These are phyloP conservation scores for Hetaerina titia DNA, from an alignment of 2,888 invertebrate species.

Conservation along the genomic window DNA sequence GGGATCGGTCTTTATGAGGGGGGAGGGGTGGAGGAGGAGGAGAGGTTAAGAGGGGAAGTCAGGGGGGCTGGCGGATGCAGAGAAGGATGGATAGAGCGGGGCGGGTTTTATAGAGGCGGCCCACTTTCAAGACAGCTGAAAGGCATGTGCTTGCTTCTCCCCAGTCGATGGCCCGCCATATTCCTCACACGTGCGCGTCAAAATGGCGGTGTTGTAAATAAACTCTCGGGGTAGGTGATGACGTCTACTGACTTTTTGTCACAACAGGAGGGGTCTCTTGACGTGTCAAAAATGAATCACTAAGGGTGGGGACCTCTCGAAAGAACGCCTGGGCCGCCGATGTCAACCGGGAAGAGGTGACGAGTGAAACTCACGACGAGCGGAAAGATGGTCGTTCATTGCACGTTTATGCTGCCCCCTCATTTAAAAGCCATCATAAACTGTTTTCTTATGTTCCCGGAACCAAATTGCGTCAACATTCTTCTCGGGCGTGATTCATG, in stretches of 20 bases:
- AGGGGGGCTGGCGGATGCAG: conserved; percentile 40
- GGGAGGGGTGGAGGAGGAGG: background rate
- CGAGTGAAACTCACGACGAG: conserved; percentile 2
- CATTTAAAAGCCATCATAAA: conserved; percentile 1
- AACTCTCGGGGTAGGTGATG: background rate
- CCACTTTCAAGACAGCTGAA: conserved; percentile 65
- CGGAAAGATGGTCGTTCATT: background rate
- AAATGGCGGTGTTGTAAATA: conserved; percentile 57
- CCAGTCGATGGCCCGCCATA: conserved; percentile 7
- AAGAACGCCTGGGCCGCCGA: background rate
- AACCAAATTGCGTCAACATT: background rate
- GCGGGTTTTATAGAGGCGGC: conserved; percentile 13
- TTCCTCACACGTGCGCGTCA: conserved; percentile 50
- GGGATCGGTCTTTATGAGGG: background rate
- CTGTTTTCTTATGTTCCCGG: background rate
- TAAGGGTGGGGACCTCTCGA: background rate
- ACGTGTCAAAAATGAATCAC: conserved; percentile 5
- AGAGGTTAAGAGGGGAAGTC: background rate
- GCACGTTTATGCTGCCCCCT: background rate
- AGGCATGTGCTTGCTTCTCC: conserved; percentile 4
- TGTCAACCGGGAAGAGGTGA: conserved; percentile 22
- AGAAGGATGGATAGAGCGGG: conserved; percentile 1
- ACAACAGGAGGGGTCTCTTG: background rate
- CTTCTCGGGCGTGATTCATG: background rate
- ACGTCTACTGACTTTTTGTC: background rate